A percentile compares a stretch with the other conserved stretches of the same genome.
These are phyloP conservation scores for Cottoperca gobio DNA, from an alignment of 2,797 vertebrate genomes.

Conservation along the genomic window DNA sequence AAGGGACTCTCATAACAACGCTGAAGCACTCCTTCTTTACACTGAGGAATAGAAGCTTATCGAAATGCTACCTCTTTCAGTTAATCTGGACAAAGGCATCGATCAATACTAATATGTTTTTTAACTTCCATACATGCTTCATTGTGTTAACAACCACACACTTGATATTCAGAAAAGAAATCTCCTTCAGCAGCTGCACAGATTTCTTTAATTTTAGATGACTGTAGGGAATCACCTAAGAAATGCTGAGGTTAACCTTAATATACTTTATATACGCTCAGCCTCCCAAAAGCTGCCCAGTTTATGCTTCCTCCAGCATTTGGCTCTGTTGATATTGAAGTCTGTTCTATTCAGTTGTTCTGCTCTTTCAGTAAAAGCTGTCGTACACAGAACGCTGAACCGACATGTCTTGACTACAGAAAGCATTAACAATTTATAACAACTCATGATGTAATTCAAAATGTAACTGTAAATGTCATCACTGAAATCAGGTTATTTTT, in stretches of 20 bases:
- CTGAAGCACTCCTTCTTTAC: neutral
- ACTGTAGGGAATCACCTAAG: conserved; percentile 52
- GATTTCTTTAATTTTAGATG: conserved; percentile 49
- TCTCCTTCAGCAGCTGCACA: conserved; percentile 19
- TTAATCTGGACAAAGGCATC: neutral
- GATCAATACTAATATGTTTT: neutral
- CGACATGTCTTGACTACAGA: conserved; percentile 23
- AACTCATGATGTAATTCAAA: conserved; percentile 45
- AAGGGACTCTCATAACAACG: neutral
- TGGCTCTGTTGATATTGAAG: conserved; percentile 18
- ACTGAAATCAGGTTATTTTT: conserved; percentile 63
- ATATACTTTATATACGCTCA: conserved; percentile 37
- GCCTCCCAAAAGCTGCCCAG: conserved; percentile 29
- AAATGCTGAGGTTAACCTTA: conserved; percentile 53
- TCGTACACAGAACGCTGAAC: conserved; percentile 15
- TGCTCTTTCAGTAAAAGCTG: conserved; percentile 29
- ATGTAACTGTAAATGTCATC: conserved; percentile 53
- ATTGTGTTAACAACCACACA: neutral
- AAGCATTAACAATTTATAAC: conserved; percentile 36
- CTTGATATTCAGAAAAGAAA: neutral
- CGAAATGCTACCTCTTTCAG: neutral
- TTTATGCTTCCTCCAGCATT: conserved; percentile 33
- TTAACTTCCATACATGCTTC: neutral
- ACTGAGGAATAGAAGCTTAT: neutral
- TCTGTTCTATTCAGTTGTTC: conserved; percentile 16